Evolutionary conservation across 2,797 vertebrate species (phyloP).

Genomic region (Cirrhinus molitorella): DNA sequence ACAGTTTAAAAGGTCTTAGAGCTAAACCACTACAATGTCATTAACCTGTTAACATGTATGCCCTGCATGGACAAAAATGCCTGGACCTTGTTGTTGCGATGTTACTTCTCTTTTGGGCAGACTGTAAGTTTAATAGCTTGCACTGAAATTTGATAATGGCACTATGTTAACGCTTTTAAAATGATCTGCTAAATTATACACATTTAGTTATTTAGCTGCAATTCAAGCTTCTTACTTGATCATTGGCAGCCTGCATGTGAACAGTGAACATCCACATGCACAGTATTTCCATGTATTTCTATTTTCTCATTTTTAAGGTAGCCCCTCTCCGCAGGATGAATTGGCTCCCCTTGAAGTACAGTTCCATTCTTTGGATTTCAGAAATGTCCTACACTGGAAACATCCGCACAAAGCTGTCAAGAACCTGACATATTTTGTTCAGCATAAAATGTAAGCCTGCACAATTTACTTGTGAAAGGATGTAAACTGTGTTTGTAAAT

Average conservation of each 20-base stretch:
- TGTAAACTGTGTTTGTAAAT: neutral
- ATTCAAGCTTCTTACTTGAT: neutral
- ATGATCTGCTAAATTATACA: neutral
- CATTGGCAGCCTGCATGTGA: neutral
- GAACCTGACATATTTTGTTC: constrained; percentile 69
- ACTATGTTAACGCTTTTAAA: neutral
- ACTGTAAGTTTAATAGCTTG: constrained; percentile 53
- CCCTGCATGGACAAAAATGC: constrained; percentile 12
- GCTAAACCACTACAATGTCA: constrained; percentile 5
- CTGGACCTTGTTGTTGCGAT: constrained; percentile 41
- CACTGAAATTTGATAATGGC: neutral
- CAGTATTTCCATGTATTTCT: neutral
- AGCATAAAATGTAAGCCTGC: constrained; percentile 82
- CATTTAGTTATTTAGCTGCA: neutral
- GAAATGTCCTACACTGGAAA: constrained; percentile 75
- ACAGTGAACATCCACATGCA: neutral
- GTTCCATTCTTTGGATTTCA: constrained; percentile 78
- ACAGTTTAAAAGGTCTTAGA: constrained; percentile 32
- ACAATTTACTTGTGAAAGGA: neutral
- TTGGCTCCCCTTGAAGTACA: constrained; percentile 64
- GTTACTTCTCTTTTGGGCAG: constrained; percentile 25
- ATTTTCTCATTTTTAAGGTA: constrained; percentile 52
- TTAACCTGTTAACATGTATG: constrained; percentile 49
- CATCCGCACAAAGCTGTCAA: constrained; percentile 44
- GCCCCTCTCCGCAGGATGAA: constrained; percentile 55